Percentiles rank a stretch among this genome's conserved stretches.
These are phyloP conservation scores for Phallusia fumigata DNA, from an alignment of 23 tunicate species.

Conservation along the genomic window DNA sequence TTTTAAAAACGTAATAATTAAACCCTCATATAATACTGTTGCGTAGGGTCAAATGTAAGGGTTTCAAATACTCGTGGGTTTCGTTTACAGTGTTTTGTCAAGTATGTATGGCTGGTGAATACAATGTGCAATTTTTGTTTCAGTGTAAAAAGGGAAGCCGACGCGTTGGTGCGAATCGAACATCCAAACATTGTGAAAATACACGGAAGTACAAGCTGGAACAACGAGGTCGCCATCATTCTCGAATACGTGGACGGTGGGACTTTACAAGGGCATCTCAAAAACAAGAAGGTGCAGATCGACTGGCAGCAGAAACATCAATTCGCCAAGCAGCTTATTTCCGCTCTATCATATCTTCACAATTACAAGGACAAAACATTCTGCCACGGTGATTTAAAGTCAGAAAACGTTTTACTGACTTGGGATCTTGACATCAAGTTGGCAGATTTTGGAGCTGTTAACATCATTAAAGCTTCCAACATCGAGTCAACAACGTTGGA, in stretches of 20 bases:
- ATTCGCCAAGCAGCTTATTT: not conserved
- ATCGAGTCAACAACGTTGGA: not conserved
- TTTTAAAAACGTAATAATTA: too few relatives aligned
- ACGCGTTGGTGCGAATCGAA: not conserved
- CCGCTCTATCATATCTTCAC: not conserved
- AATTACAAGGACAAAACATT: not conserved
- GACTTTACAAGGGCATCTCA: not conserved
- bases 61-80: too few relatives aligned
- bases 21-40: too few relatives aligned
- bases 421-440: not conserved
- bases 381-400: not conserved
- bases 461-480: not conserved
- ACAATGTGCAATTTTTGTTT: not conserved
- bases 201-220: not conserved
- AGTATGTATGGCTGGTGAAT: too few relatives aligned
- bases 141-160: not conserved
- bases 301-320: not conserved
- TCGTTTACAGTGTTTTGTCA: too few relatives aligned
- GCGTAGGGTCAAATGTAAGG: too few relatives aligned
- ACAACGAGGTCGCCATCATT: not conserved
- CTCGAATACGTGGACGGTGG: not conserved
- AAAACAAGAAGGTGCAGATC: not conserved
- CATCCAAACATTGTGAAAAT: slow-evolving; percentile 1
- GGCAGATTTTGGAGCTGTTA: not conserved
- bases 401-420: not conserved